A percentile compares a stretch with the other conserved stretches of the same genome.
phyloP scores from a whole-genome alignment of 2,113 vertebrate species.

The Nothocercus julius region DNA sequence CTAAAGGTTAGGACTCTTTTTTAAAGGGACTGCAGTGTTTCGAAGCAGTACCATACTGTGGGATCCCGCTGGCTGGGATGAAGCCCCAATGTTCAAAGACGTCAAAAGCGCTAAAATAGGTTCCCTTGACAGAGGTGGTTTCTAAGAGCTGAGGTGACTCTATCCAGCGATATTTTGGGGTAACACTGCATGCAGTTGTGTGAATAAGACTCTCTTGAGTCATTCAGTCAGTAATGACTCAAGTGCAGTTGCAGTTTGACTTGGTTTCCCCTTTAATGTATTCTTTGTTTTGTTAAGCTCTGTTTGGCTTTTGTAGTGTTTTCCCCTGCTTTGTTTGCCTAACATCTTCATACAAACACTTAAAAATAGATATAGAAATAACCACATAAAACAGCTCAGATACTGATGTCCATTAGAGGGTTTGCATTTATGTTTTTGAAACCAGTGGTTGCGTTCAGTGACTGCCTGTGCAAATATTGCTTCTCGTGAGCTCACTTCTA shows the following conservation, averaged over 20 bases:
- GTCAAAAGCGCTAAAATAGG: background rate
- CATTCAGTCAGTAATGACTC: background rate
- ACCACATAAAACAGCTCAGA: background rate
- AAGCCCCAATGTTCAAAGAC: background rate
- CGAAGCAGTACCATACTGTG: background rate
- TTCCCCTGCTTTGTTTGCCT: background rate
- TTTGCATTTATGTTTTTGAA: background rate
- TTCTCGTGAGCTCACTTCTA: rapidly evolving
- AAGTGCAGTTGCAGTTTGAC: slow-evolving; percentile 34
- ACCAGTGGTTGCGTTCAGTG: background rate
- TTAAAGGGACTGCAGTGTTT: background rate
- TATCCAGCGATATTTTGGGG: background rate
- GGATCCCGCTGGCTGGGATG: background rate
- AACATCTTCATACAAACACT: background rate
- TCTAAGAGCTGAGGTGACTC: background rate
- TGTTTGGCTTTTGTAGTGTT: background rate
- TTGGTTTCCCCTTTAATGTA: slow-evolving; percentile 32
- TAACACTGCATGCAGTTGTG: background rate
- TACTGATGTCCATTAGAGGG: background rate
- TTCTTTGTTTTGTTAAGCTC: slow-evolving; percentile 53
- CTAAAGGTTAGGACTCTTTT: background rate
- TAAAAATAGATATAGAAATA: background rate
- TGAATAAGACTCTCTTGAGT: background rate
- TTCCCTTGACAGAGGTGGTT: background rate
- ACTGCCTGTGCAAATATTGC: rapidly evolving